These are phyloP conservation scores for Elaeidobius kamerunicus DNA, from an alignment of 2,888 invertebrate species.

Conservation along the genomic window DNA sequence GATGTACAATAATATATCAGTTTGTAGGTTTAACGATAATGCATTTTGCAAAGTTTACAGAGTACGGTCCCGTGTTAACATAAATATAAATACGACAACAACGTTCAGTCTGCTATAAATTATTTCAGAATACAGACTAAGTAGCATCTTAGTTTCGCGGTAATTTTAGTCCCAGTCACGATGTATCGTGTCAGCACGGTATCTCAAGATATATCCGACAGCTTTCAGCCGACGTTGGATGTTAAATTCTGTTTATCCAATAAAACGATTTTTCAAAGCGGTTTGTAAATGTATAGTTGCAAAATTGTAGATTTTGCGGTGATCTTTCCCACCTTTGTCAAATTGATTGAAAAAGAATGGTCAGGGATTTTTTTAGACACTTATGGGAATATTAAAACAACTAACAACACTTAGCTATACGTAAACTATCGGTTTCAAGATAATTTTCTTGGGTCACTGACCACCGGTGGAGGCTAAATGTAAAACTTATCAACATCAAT, in stretches of 20 bases:
- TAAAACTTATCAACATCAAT: conserved; percentile 4
- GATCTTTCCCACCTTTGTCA: too few species aligned
- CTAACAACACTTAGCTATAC: too few species aligned
- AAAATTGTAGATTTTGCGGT: too few species aligned
- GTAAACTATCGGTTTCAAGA: background rate
- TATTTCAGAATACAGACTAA: conserved; percentile 26
- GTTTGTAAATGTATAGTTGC: too few species aligned
- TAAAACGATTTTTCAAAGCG: too few species aligned
- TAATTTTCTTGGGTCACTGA: conserved; percentile 6
- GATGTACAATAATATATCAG: too few species aligned
- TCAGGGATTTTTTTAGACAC: too few species aligned
- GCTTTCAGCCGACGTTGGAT: conserved; percentile 12
- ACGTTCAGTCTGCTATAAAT: conserved; percentile 23
- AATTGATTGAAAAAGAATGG: too few species aligned
- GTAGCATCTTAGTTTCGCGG: conserved; percentile 22
- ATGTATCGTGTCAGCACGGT: conserved; percentile 28
- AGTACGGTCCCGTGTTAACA: conserved; percentile 12
- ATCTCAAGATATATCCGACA: conserved; percentile 30
- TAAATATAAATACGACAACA: conserved; percentile 23
- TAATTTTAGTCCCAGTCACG: conserved; percentile 29
- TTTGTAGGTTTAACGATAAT: conserved; percentile 13
- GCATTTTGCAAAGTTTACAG: conserved; percentile 7
- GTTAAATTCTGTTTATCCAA: too few species aligned
- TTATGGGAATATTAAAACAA: too few species aligned
- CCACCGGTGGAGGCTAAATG: conserved; percentile 2